Conservation (phyloP, 2,888 invertebrate species). For the Mantis religiosa region DNA sequence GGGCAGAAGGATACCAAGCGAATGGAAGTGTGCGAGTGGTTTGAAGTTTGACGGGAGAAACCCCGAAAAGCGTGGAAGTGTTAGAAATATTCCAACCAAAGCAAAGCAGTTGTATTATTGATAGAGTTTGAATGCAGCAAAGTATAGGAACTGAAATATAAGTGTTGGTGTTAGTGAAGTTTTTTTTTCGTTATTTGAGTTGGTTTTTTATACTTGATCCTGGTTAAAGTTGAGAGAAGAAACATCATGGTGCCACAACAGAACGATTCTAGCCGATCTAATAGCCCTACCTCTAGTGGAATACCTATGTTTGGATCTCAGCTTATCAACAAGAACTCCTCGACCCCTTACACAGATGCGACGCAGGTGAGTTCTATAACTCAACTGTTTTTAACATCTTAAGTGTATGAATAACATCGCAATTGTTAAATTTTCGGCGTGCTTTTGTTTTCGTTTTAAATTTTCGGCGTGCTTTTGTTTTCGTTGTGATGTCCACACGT, state of each 20-base stretch:
- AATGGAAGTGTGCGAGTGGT: conserved; percentile 8
- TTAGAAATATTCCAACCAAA: not conserved
- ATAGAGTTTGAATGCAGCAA: not conserved
- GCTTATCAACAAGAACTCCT: conserved; percentile 82
- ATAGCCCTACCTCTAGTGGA: conserved; percentile 59
- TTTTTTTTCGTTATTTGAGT: not conserved
- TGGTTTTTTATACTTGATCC: not conserved
- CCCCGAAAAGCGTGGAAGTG: conserved; percentile 1
- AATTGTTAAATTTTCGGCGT: too few relatives aligned
- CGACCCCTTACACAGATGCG: conserved; percentile 96
- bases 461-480: too few relatives aligned
- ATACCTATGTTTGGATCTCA: conserved; percentile 81
- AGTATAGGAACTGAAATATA: not conserved
- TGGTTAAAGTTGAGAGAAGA: not conserved
- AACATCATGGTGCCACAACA: conserved; percentile 69
- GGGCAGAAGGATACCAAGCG: not conserved
- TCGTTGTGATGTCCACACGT: too few relatives aligned
- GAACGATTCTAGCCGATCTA: conserved; percentile 54
- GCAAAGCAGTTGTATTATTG: not conserved
- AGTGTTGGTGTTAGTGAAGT: not conserved
- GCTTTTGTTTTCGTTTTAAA: too few relatives aligned
- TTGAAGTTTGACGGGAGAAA: not conserved
- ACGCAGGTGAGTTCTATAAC: conserved; percentile 73
- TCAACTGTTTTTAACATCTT: too few relatives aligned
- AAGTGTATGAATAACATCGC: too few relatives aligned